Conservation (phyloP, 2,888 invertebrate species). For the Chrysotoxum bicinctum region DNA sequence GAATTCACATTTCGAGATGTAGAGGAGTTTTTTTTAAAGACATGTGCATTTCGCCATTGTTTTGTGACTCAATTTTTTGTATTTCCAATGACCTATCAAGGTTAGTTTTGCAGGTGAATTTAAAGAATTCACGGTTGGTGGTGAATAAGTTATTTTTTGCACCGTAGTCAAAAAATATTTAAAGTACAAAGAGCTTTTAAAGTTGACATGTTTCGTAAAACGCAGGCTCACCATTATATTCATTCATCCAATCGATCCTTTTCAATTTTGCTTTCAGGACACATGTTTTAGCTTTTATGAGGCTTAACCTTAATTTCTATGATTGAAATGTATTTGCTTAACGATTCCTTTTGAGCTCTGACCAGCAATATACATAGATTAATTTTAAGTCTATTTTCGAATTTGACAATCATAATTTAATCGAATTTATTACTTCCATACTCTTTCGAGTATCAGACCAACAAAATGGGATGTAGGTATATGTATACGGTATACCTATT, state of each 20-base stretch:
- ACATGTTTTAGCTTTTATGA: background rate
- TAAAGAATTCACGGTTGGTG: background rate
- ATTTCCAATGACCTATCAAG: background rate
- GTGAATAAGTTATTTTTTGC: background rate
- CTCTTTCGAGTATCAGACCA: background rate
- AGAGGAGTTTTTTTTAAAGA: background rate
- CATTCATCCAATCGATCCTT: background rate
- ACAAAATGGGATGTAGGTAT: no score
- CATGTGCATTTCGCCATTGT: background rate
- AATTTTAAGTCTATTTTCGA: background rate
- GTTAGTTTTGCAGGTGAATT: background rate
- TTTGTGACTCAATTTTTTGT: background rate
- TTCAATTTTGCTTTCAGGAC: background rate
- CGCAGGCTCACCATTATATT: background rate
- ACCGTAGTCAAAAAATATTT: background rate
- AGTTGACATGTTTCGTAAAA: background rate
- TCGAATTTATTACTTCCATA: background rate
- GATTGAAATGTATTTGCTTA: background rate
- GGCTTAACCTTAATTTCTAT: background rate
- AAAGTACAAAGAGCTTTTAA: background rate
- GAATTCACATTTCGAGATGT: background rate
- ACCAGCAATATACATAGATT: no score
- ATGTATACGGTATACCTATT: no score
- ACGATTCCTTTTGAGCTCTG: background rate
- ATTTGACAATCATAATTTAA: background rate